Conservation (phyloP, 1,140 invertebrate species). For the Thalassaphorura encarpata region DNA sequence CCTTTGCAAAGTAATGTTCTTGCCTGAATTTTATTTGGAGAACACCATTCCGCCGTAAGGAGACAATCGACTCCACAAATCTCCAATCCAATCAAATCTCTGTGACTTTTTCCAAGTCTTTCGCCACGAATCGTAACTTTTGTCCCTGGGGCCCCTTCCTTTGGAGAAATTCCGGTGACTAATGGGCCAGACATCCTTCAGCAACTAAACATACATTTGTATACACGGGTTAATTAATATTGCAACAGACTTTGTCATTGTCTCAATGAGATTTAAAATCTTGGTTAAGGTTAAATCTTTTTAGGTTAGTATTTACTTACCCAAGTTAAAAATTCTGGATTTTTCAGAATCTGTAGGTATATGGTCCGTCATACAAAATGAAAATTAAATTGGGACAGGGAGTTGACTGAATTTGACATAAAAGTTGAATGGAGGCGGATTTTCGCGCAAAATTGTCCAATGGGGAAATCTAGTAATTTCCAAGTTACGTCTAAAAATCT, state of each 20-base stretch:
- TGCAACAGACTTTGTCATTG: background rate
- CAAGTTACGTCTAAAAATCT: too few species aligned
- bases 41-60: slow-evolving; percentile 95
- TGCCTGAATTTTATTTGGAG: slow-evolving; percentile 91
- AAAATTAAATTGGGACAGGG: too few species aligned
- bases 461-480: too few species aligned
- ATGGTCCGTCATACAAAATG: too few species aligned
- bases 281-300: too few species aligned
- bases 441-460: too few species aligned
- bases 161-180: slow-evolving; percentile 94
- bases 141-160: slow-evolving; percentile 94
- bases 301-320: too few species aligned
- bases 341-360: too few species aligned
- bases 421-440: too few species aligned
- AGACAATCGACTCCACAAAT: slow-evolving; percentile 94
- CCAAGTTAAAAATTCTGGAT: too few species aligned
- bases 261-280: too few species aligned
- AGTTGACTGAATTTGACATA: too few species aligned
- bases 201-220: slow-evolving; percentile 5
- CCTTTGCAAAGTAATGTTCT: slow-evolving; percentile 88
- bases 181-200: slow-evolving; percentile 56
- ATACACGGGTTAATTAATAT: background rate
- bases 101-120: slow-evolving; percentile 72
- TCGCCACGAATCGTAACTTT: slow-evolving; percentile 92
- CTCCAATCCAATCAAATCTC: slow-evolving; percentile 77